Evolutionary conservation across 2,797 vertebrate species (phyloP).

Genomic region (Lophotriccus pileatus): DNA sequence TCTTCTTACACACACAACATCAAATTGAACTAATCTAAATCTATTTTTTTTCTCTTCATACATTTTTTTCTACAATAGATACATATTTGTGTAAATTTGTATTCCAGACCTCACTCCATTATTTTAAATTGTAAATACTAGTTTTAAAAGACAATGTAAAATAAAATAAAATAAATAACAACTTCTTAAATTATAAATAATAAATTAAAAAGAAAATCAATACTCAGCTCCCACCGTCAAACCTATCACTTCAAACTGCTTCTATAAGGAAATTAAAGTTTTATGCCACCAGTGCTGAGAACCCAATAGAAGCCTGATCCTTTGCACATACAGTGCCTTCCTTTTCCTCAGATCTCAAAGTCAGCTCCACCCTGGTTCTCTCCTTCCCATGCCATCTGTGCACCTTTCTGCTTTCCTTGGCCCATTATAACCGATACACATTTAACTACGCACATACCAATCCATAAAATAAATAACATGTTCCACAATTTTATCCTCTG

Average conservation of each 20-base stretch:
- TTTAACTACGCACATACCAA: background rate
- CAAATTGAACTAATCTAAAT: background rate
- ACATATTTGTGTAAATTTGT: fast-evolving
- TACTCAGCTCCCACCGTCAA: background rate
- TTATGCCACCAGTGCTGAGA: background rate
- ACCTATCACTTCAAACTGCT: background rate
- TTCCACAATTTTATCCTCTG: background rate
- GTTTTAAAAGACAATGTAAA: background rate
- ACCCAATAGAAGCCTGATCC: background rate
- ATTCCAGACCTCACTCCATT: background rate
- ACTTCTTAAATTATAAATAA: constrained; percentile 4
- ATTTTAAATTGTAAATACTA: background rate
- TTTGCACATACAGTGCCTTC: background rate
- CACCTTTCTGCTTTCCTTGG: background rate
- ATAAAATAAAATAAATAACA: background rate
- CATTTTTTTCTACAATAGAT: background rate
- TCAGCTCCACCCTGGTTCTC: background rate
- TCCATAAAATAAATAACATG: background rate
- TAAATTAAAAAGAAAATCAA: background rate
- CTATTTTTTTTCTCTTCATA: background rate
- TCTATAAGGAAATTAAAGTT: constrained; percentile 9
- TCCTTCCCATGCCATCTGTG: background rate
- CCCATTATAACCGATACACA: background rate
- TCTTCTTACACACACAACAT: background rate
- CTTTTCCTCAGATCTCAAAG: background rate